These are phyloP conservation scores for Amphimallon solstitiale DNA, from an alignment of 2,888 invertebrate species.

Conservation along the genomic window DNA sequence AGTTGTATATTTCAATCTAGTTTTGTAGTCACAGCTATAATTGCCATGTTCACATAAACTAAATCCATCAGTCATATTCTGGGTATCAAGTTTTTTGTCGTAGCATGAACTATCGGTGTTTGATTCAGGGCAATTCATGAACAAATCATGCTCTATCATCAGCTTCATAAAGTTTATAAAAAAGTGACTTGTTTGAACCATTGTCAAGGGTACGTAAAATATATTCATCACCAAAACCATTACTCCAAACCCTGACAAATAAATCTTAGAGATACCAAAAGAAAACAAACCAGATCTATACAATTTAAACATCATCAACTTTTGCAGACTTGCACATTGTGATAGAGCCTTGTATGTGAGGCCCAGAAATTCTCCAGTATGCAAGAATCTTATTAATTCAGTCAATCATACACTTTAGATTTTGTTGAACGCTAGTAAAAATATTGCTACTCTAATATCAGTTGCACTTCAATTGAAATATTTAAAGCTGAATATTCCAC, in stretches of 20 bases:
- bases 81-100: neutral
- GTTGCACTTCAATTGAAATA: no score
- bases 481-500: no score
- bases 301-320: no score
- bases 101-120: slow-evolving; percentile 7
- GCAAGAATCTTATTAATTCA: no score
- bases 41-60: slow-evolving; percentile 31
- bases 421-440: no score
- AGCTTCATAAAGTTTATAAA: slow-evolving; percentile 42
- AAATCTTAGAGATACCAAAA: no score
- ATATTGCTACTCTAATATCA: no score
- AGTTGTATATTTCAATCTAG: slow-evolving; percentile 40
- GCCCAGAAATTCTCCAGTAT: no score
- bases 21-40: slow-evolving; percentile 21
- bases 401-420: no score
- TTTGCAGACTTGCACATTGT: no score
- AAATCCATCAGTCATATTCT: neutral
- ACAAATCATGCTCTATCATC: slow-evolving; percentile 39
- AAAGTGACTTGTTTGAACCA: slow-evolving; percentile 36
- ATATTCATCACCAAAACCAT: slow-evolving; percentile 43
- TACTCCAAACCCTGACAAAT: slow-evolving; percentile 43
- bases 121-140: slow-evolving; percentile 34
- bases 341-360: no score
- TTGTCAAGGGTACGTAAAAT: slow-evolving; percentile 39
- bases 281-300: no score